phyloP scores from a whole-genome alignment of 35 echinoderm and acorn worm genomes.

The Apostichopus parvimensis region DNA sequence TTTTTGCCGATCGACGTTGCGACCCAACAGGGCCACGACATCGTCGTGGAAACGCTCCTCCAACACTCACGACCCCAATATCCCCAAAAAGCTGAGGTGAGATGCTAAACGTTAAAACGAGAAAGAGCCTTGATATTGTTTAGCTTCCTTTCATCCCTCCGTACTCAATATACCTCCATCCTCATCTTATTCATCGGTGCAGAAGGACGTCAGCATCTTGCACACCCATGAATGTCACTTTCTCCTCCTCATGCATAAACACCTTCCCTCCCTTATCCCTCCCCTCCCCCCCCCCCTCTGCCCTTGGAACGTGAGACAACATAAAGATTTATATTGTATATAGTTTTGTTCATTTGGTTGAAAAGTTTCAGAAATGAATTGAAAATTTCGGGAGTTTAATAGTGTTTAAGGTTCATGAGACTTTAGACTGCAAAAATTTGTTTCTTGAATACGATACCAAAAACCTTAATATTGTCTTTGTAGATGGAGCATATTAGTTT shows the following conservation, averaged over 20 bases:
- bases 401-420: too few species aligned
- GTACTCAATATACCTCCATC: not conserved
- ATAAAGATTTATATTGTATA: too few species aligned
- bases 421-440: too few species aligned
- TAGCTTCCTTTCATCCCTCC: conserved; percentile 13
- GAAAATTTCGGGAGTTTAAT: too few species aligned
- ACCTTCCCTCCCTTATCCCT: not conserved
- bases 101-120: conserved; percentile 20
- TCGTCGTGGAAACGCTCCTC: conserved; percentile 94
- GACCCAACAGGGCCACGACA: conserved; percentile 95
- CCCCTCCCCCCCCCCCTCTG: not conserved
- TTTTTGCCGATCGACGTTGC: conserved; percentile 96
- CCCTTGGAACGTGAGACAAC: not conserved
- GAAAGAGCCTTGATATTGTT: not conserved
- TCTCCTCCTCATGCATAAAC: not conserved
- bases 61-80: conserved; percentile 93
- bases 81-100: conserved; percentile 93
- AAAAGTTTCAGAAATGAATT: too few species aligned
- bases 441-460: too few species aligned
- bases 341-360: too few species aligned
- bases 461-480: too few species aligned
- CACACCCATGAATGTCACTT: not conserved
- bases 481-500: too few species aligned
- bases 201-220: not conserved
- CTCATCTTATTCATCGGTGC: not conserved